Evolutionary conservation across 2,113 vertebrate species (phyloP), one percentile per base, ranked within the genome.

Genomic region (Fukomys damarensis): DNA sequence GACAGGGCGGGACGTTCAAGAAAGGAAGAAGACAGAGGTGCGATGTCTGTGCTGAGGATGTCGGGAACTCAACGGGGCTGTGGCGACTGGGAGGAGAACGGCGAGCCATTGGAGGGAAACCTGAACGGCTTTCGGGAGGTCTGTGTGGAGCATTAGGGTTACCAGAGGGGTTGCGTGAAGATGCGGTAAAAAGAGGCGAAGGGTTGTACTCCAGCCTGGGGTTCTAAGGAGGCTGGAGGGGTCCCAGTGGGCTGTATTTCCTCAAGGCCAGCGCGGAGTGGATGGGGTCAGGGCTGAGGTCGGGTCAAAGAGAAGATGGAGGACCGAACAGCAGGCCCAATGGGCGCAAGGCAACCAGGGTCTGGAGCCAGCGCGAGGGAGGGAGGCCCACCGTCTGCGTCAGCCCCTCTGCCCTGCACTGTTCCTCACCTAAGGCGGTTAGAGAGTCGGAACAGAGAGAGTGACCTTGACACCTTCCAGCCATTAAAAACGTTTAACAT

Each of bases 361-460:
- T 81, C 56, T 49, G 46, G 46, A 9, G 9, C 9, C 46, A 49
- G 5, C 9, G 5, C 5, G 46, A 49, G 46, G 46, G 46, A 5
- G 9, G 46, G 9, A 49, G 9, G 46, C 46, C 46, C 46, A 49
- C 46, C 46, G 46, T 49, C 9, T 9, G 46, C 9, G 46, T 49
- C 46, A 5, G 46, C 46, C 46, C 46, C 66, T 22, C 61, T 46
- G 38, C 56, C 77, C 61, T 68, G 41, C 30, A 46, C 76, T 35
- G 58, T 93, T 82, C 87, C 96, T 97, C 95, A 94, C 96, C 97
- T 35, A 61, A 82, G 16, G 24, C 22, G 70, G 46, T 86, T 11
- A 3, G 38, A 26, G 35, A 70, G 66, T 7, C 13, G 35, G 35
- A 4, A 43, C 17, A 0, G 28, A 35, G 24, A 6, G 14, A 68